phyloP scores from a whole-genome alignment of 1,140 invertebrate genomes.

The Melitaea cinxia region DNA sequence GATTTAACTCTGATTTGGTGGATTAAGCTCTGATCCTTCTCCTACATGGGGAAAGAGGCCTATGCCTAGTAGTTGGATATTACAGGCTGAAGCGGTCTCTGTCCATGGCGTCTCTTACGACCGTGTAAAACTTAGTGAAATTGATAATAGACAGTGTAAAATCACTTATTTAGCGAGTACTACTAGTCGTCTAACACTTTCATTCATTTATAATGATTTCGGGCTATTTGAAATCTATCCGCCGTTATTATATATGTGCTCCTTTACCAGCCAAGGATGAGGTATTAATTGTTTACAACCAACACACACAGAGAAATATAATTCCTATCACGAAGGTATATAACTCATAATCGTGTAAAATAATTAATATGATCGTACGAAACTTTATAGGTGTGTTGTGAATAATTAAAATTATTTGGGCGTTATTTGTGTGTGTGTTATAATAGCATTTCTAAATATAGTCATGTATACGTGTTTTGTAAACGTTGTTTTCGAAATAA shows the following conservation, averaged over 20 bases:
- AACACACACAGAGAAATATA: neutral
- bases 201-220: neutral
- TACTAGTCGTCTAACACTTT: neutral
- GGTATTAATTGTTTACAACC: conserved; percentile 5
- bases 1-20: too few relatives aligned
- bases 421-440: neutral
- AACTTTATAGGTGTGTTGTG: neutral
- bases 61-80: too few relatives aligned
- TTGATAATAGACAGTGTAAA: too few relatives aligned
- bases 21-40: too few relatives aligned
- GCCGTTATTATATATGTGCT: neutral
- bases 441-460: neutral
- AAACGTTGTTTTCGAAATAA: too few relatives aligned
- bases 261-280: neutral
- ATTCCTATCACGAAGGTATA: neutral
- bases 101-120: too few relatives aligned
- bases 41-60: too few relatives aligned
- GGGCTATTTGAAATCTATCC: conserved; percentile 2
- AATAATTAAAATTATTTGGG: conserved; percentile 9
- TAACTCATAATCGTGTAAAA: neutral
- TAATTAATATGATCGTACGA: neutral
- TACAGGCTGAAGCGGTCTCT: too few relatives aligned
- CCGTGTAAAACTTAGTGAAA: too few relatives aligned
- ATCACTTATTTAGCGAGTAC: neutral
- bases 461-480: neutral